Base-by-base conservation (phyloP, 2,888 invertebrate genomes). In the Agonopterix alstromeriana region DNA sequence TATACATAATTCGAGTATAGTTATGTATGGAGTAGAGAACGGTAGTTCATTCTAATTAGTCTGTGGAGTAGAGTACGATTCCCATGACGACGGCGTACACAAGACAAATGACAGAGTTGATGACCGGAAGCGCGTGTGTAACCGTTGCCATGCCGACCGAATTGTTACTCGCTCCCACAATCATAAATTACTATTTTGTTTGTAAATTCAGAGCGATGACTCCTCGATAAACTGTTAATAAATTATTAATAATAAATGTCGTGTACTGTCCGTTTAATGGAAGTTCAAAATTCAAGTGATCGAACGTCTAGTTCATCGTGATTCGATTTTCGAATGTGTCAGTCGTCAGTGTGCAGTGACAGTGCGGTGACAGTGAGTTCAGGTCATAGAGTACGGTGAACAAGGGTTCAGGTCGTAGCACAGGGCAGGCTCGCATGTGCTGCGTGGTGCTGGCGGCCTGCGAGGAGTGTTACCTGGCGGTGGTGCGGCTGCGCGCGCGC, bases 71-170 rank as follows among this genome's bases (percentile, higher is more conserved):
- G 17, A 17, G 17, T 2, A 27, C 27, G 1, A 7, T 27, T 27
- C 7, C 27, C 27, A 27, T 27, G 38, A 38, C 38, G n/a, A n/a
- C 38, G 38, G 38, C 38, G 38, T 38, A 9, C 10, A 38, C 38
- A 9, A 38, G 38, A 38, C 38, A 38, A n/a, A n/a, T 2, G 38
- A 9, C 38, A n/a, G 42, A 48, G 46, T 46, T 54, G 61, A 67
- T 55, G 65, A 62, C 67, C 67, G 71, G 66, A 63, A 67, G 56
- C 57, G 66, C 60, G 55, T 71, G 74, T 72, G 73, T 65, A 69
- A 52, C 53, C 51, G 67, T 78, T 51, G 51, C 63, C 71, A 72
- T 74, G 61, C 61, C 63, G 54, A 82, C 77, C 35, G 10, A 10
- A 10, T 38, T 38, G 38, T 38, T 38, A 38, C 38, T 10, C 43